Evolutionary conservation across 2,888 invertebrate species (phyloP), one percentile per base, ranked within the genome.

Genomic region (Dasysyrphus albostriatus): DNA sequence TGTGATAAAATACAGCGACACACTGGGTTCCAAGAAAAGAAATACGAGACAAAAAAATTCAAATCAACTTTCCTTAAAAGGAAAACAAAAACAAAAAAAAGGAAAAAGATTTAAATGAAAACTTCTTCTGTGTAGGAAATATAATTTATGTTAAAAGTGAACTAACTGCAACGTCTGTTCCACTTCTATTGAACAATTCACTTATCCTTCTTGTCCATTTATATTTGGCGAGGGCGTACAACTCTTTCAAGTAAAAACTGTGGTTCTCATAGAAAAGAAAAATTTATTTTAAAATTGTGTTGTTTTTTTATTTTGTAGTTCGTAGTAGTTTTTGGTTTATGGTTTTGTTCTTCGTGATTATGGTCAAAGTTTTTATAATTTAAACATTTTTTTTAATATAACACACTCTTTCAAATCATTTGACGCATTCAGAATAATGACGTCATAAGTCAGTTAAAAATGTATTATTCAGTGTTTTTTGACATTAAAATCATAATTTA

Each of bases 121-220:
- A 54, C 54, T 54, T 29, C 8, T 29, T 8, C 54, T 29, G 54
- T 14, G 7, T 3, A 29, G 9, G 14, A 5, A 29, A 29, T 14
- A 29, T 29, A 54, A 51, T 51, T 54, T 54, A 54, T 29, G 29
- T 4, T 7, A 14, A 14, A 29, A 54, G 7, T 29, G 6, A 29
- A 29, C 29, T 54, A 14, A 14, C 12, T 54, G 12, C 54, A 54
- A 54, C 54, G 54, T 14, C 54, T 54, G 54, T 29, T 54, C 29
- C 54, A 54, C 14, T 54, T 54, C 29, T 54, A 54, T 44, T n/a
- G n/a, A 47, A 47, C 47, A 47, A 24, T 10, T 51, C 29, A 3
- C 6, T 54, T 51, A 51, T 51, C 12, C 51, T 51, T 12, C 24
- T 51, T 24, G 24, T 14, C 12, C 24, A 51, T 51, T 24, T 51